These are phyloP conservation scores for Pycnomerus fuliginosus DNA, from an alignment of 2,888 invertebrate species.

Conservation along the genomic window DNA sequence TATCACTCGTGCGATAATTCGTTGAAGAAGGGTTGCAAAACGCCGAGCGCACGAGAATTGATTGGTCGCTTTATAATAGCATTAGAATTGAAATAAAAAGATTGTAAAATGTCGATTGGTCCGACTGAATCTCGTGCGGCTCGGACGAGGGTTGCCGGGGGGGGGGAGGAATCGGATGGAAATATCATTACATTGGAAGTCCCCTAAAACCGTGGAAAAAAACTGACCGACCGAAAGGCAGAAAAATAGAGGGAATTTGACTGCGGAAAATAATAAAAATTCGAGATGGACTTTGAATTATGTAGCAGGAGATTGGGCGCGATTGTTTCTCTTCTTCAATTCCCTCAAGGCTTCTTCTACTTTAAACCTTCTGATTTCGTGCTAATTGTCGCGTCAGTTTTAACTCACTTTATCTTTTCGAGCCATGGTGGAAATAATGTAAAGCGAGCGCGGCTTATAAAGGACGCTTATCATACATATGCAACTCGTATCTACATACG, in stretches of 20 bases:
- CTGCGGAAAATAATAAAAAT: slow-evolving; percentile 56
- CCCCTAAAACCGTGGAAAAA: slow-evolving; percentile 49
- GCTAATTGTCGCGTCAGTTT: too few relatives aligned
- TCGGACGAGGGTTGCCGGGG: too few relatives aligned
- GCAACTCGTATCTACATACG: slow-evolving; percentile 51
- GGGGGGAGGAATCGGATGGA: slow-evolving; percentile 51
- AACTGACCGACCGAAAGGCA: slow-evolving; percentile 54
- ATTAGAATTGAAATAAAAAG: slow-evolving; percentile 35
- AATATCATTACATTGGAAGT: slow-evolving; percentile 54
- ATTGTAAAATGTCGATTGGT: slow-evolving; percentile 42
- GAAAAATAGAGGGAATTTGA: slow-evolving; percentile 56
- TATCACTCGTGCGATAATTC: too few relatives aligned
- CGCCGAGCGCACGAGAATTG: too few relatives aligned
- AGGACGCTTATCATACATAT: slow-evolving; percentile 52
- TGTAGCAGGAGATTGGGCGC: slow-evolving; percentile 49
- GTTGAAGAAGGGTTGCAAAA: too few relatives aligned
- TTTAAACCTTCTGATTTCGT: too few relatives aligned
- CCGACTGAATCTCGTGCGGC: slow-evolving; percentile 34
- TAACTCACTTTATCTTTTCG: too few relatives aligned
- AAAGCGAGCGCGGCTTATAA: too few relatives aligned
- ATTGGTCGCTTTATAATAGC: slow-evolving; percentile 36
- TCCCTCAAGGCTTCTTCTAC: too few relatives aligned
- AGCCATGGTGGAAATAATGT: too few relatives aligned
- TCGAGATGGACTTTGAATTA: slow-evolving; percentile 56
- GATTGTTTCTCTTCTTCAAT: too few relatives aligned